phyloP scores from a whole-genome alignment of 2,797 vertebrate genomes.

The Rhyacichthys aspro region DNA sequence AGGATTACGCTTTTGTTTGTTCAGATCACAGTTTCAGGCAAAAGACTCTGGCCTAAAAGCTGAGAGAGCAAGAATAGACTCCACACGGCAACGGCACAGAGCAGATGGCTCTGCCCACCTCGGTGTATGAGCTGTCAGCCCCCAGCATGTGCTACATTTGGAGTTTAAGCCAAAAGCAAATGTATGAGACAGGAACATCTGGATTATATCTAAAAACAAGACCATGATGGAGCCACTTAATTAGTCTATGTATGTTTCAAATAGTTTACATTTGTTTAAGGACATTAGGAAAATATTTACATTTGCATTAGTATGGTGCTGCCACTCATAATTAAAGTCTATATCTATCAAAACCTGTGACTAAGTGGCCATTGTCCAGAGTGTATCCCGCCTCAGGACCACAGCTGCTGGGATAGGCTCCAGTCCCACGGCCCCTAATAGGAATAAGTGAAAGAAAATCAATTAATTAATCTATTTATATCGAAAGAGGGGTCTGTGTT shows the following conservation, averaged over 20 bases:
- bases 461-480: too few relatives aligned
- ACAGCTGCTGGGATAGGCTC: too few relatives aligned
- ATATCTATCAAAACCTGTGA: too few relatives aligned
- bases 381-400: too few relatives aligned
- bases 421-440: too few relatives aligned
- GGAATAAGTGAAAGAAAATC: too few relatives aligned
- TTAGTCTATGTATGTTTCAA: neutral
- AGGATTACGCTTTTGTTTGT: neutral
- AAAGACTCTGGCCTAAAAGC: conserved; percentile 5
- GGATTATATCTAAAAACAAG: conserved; percentile 45
- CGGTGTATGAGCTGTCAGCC: neutral
- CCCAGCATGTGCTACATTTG: conserved; percentile 6
- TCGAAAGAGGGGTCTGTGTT: too few relatives aligned
- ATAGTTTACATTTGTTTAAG: too few relatives aligned
- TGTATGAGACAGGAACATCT: conserved; percentile 27
- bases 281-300: too few relatives aligned
- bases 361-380: too few relatives aligned
- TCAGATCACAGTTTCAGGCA: neutral
- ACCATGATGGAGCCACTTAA: conserved; percentile 30
- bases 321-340: too few relatives aligned
- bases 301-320: too few relatives aligned
- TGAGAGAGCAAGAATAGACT: conserved; percentile 25
- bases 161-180: conserved; percentile 1
- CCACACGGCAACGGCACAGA: conserved; percentile 4
- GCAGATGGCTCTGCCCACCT: conserved; percentile 32